Conservation (phyloP, 2,797 vertebrate species). For the Danionella dracula region DNA sequence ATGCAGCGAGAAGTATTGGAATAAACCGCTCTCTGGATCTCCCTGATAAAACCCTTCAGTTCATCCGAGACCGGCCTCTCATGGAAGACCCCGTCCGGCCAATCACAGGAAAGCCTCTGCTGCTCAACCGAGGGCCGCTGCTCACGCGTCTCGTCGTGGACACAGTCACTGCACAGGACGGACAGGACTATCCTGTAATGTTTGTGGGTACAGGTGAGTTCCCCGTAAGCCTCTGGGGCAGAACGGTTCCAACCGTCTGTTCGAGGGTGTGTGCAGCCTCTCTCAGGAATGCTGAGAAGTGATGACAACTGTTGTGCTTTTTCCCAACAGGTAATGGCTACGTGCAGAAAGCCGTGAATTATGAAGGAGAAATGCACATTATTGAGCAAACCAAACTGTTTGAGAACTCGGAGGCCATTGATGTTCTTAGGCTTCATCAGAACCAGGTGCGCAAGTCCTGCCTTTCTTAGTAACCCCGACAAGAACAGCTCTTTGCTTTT, state of each 20-base stretch:
- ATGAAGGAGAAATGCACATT: conserved; percentile 68
- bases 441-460: conserved; percentile 57
- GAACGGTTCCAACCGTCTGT: background rate
- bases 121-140: conserved; percentile 60
- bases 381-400: conserved; percentile 75
- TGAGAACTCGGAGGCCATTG: conserved; percentile 54
- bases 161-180: conserved; percentile 57
- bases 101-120: conserved; percentile 51
- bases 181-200: conserved; percentile 60
- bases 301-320: conserved; percentile 1
- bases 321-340: conserved; percentile 67
- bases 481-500: too few relatives aligned
- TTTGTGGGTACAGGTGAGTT: conserved; percentile 72
- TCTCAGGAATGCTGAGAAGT: background rate
- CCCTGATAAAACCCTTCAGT: conserved; percentile 72
- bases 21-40: conserved; percentile 65
- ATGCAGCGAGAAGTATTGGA: conserved; percentile 51
- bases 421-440: conserved; percentile 63
- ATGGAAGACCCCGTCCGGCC: conserved; percentile 66
- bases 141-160: conserved; percentile 67
- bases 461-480: too few relatives aligned
- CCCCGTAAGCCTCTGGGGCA: background rate
- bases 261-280: background rate
- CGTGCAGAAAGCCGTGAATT: conserved; percentile 74
- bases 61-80: conserved; percentile 68